Evolutionary conservation across 2,113 vertebrate species (phyloP), one percentile per base, ranked within the genome.

Genomic region (Sterna hirundo): DNA sequence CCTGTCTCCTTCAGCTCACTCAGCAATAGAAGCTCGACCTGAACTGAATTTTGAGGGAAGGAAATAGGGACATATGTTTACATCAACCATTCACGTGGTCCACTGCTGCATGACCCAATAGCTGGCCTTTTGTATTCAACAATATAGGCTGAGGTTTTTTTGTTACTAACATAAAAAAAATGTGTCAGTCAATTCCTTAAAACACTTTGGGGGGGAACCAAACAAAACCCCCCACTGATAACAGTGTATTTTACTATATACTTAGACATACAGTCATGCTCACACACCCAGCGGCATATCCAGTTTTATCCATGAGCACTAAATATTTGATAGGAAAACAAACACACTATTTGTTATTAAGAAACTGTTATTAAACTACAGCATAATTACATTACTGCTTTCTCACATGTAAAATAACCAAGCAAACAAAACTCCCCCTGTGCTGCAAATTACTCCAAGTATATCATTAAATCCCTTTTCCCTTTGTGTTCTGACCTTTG

Each of bases 381-480:
- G 27, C 27, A 66, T 61, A 80, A 88, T 81, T 83, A 51, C 17
- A 90, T 29, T 32, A 60, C 42, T 82, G 26, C 15, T 87, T 90
- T 92, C 82, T 75, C 52, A 57, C 16, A 95, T n/a, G 27, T 29
- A 65, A 79, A 88, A 61, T 44, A 7, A 0, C 5, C 54, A 88
- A 74, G 46, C 34, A 88, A 96, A 86, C 58, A 95, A 76, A 92
- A 72, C 54, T 71, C 38, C 29, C 61, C 26, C 49, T 57, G 29
- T 68, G n/a, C 74, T 86, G 65, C 68, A 89, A 93, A 82, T 84
- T 62, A 81, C 55, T 86, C 81, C 42, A 64, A 71, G 65, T 75
- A 22, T 46, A 91, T 79, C 12, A 96, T 93, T 96, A 93, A 94
- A 94, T 2, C 5, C 44, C 55, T 82, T 83, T 78, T 89, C 42